Evolutionary conservation across 2,797 vertebrate genomes (phyloP), one percentile per base, ranked within the genome.

Genomic region (Streptopelia turtur): DNA sequence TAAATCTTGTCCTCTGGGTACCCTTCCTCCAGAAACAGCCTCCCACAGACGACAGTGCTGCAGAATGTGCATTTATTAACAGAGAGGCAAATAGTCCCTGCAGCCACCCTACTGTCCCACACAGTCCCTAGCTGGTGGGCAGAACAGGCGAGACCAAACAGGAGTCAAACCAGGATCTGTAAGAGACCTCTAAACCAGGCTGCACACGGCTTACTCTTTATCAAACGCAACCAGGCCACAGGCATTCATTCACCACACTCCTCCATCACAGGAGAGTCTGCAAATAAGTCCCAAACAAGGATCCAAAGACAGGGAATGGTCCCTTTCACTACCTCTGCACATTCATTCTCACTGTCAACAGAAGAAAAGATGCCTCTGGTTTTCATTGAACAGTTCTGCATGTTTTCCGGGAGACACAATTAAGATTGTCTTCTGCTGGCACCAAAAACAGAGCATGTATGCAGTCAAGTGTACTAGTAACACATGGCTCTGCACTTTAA

Each of bases 401-500:
- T 84, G 74, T 94, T 91, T 94, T 95, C 87, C 93, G 90, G 90
- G 80, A 94, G 83, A 90, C 91, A 84, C 94, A 91, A 96, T 95
- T 90, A 92, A 83, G 93, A 81, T 30, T 16, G 86, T 83, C 85
- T 90, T 94, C 90, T 95, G 78, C 88, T 94, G 94, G 93, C 96
- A 95, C 86, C 71, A 84, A 85, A 72, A 12, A 0, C 85, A 92
- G 81, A 77, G 90, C 50, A 89, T 16, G 45, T 65, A 96, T 78
- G 93, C 92, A 94, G 92, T 95, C 75, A 95, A 95, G 96, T 61
- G 55, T 85, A 92, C 92, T 93, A 80, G 83, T 85, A 95, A 89
- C 90, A 96, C 94, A 87, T 85, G 90, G 96, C 90, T 93, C 86
- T 94, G 95, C 95, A 92, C 92, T 95, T 94, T 94, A 95, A 95